phyloP scores from a whole-genome alignment of 2,888 invertebrate species.

The Dynastes hyllus region DNA sequence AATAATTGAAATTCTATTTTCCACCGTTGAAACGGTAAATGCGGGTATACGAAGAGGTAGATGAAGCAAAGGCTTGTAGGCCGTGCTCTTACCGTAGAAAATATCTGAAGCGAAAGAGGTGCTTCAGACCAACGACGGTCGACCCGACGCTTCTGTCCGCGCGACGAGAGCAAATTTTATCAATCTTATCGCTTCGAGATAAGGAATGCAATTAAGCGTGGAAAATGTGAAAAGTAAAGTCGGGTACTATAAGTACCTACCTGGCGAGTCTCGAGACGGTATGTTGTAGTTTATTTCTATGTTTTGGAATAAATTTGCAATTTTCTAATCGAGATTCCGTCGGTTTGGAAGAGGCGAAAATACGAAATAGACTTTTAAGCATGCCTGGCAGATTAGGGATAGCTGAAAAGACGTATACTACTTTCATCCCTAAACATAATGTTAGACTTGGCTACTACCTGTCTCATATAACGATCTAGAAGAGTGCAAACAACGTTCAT shows the following conservation, averaged over 20 bases:
- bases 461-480: too few species aligned
- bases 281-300: conserved; percentile 12
- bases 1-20: conserved; percentile 48
- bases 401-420: too few species aligned
- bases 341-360: too few species aligned
- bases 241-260: conserved; percentile 8
- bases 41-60: conserved; percentile 27
- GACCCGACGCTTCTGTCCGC: not conserved
- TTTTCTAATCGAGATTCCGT: too few species aligned
- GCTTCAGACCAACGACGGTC: conserved; percentile 18
- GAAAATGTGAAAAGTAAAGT: conserved; percentile 20
- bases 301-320: not conserved
- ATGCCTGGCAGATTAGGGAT: too few species aligned
- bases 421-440: too few species aligned
- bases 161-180: conserved; percentile 36
- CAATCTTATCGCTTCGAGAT: conserved; percentile 22
- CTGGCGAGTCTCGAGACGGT: not conserved
- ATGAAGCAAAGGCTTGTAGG: not conserved
- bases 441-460: too few species aligned
- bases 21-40: conserved; percentile 45
- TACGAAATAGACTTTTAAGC: too few species aligned
- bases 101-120: conserved; percentile 33
- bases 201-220: conserved; percentile 43
- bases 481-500: too few species aligned
- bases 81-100: conserved; percentile 28